Evolutionary conservation across 2,888 invertebrate genomes (phyloP), one percentile per base, ranked within the genome.

Genomic region (Liposcelis brunnea): DNA sequence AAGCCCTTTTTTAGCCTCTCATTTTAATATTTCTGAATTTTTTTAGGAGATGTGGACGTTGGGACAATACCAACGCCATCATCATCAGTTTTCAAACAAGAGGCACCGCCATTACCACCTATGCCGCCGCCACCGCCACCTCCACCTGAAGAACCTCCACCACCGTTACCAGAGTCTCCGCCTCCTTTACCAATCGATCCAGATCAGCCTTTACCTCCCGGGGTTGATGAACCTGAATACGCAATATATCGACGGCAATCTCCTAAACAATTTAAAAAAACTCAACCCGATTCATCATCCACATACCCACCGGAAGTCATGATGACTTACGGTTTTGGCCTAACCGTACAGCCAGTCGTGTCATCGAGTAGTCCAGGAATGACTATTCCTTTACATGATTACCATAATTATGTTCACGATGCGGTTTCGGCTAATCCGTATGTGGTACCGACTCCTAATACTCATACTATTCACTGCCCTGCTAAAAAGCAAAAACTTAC

Each of bases 151-250:
- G 46, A 44, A 10, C 50, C 49, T 31, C 50, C 48, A 2, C 48
- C 47, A 42, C 8, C 35, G 35, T 35, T 35, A 16, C 14, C 15
- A 10, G 15, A 14, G 7, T 19, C 47, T 8, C 44, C 48, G 8
- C 44, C 49, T 2, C 45, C 35, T 6, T 10, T 16, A 6, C 35
- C 35, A 4, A 14, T 16, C 4, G 35, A 35, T 16, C 42, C 47
- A 14, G 58, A 53, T 12, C 67, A 71, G 53, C 70, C 69, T 11
- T 54, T 68, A n/a, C 70, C 70, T 12, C 71, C 71, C 6, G 71
- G 70, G 2, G 69, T 71, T 0, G 71, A 71, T 52, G 56, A 64
- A 6, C 58, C 64, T 2, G 68, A 68, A 42, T 53, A 61, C 36
- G 55, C 62, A 2, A 63, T 43, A 2, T 14, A 14, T 10, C 4